Conservation (phyloP, 2,797 vertebrate genomes). For the Poeciliopsis paucimaculata region DNA sequence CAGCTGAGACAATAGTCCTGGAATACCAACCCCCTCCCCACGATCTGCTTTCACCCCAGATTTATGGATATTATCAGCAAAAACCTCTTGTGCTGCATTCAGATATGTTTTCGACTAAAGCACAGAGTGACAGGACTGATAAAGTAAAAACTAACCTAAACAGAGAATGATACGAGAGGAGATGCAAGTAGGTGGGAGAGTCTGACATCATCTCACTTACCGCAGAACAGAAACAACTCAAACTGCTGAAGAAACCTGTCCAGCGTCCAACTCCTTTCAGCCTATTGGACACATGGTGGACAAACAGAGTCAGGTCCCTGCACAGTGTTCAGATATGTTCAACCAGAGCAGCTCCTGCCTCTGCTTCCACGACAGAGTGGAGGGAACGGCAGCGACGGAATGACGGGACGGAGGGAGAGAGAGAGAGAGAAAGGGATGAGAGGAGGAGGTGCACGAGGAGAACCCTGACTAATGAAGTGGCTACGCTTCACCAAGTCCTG, state of each 20-base stretch:
- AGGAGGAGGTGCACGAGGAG: slow-evolving; percentile 64
- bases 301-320: background rate
- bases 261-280: slow-evolving; percentile 16
- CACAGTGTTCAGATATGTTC: slow-evolving; percentile 8
- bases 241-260: background rate
- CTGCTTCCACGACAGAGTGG: slow-evolving; percentile 45
- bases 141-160: slow-evolving; percentile 22
- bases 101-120: background rate
- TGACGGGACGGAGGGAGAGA: slow-evolving; percentile 35
- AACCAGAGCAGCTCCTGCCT: slow-evolving; percentile 41
- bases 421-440: slow-evolving; percentile 23
- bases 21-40: background rate
- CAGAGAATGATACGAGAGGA: background rate
- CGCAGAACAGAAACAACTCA: slow-evolving; percentile 24
- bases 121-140: background rate
- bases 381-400: slow-evolving; percentile 42
- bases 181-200: background rate
- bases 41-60: background rate
- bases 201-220: slow-evolving; percentile 49
- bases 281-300: slow-evolving; percentile 31
- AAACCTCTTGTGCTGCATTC: background rate
- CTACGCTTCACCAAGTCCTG: slow-evolving; percentile 67
- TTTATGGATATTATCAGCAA: background rate
- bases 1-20: slow-evolving; percentile 76
- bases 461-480: slow-evolving; percentile 81